phyloP scores from a whole-genome alignment of 1,140 invertebrate species.

The Trialeurodes vaporariorum region DNA sequence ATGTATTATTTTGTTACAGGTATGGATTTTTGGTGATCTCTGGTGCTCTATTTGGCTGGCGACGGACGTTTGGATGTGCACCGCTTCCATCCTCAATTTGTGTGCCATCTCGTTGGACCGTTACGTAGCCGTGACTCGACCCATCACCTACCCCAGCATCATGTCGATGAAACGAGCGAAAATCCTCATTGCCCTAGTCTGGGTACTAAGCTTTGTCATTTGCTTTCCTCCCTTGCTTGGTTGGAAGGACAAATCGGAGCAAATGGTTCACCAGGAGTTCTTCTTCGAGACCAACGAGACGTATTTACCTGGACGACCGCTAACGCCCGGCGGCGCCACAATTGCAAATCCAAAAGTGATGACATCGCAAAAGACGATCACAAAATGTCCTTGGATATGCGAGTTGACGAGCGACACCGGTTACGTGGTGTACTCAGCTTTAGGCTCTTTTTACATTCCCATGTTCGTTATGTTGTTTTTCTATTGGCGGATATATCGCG shows the following conservation, averaged over 20 bases:
- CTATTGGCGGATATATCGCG: constrained; percentile 90
- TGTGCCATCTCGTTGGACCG: constrained; percentile 85
- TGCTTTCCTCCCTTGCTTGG: constrained; percentile 93
- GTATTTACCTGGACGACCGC: constrained; percentile 1
- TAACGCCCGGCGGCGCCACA: constrained; percentile 10
- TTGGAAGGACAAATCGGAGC: constrained; percentile 62
- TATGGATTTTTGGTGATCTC: constrained; percentile 84
- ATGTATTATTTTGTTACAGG: constrained; percentile 47
- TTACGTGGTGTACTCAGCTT: constrained; percentile 94
- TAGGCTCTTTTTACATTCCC: constrained; percentile 96
- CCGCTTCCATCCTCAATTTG: constrained; percentile 87
- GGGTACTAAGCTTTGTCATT: constrained; percentile 91
- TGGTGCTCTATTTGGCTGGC: constrained; percentile 90
- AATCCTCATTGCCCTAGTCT: constrained; percentile 75
- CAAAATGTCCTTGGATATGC: constrained; percentile 67
- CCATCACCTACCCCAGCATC: constrained; percentile 83
- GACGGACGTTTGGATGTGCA: constrained; percentile 93
- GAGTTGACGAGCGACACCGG: constrained; percentile 18
- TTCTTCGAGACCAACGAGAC: constrained; percentile 13
- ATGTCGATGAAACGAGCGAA: constrained; percentile 84
- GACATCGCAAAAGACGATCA: constrained; percentile 19
- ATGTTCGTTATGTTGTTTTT: constrained; percentile 95
- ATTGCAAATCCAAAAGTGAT: not conserved
- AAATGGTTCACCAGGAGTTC: constrained; percentile 10
- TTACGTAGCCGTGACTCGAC: constrained; percentile 88